A percentile compares a stretch with the other conserved stretches of the same genome.
Conservation (phyloP, 2,113 vertebrate species). For the Promerops cafer region DNA sequence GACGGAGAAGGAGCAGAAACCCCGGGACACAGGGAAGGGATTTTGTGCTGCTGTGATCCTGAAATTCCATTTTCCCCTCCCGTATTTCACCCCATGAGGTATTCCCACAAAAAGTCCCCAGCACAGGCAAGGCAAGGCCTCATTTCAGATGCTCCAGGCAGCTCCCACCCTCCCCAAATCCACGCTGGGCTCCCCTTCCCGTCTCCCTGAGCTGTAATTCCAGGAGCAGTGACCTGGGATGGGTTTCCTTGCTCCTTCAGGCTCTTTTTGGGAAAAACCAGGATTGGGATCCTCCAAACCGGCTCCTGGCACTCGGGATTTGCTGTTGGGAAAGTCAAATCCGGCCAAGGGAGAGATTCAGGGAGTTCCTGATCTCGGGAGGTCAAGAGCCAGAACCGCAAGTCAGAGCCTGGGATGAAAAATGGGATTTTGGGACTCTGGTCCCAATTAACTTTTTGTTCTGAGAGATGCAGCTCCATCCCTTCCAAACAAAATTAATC, state of each 20-base stretch:
- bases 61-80: neutral
- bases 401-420: conserved; percentile 4
- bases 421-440: conserved; percentile 51
- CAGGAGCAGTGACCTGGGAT: neutral
- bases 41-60: neutral
- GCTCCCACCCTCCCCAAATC: neutral
- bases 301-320: neutral
- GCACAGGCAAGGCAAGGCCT: neutral
- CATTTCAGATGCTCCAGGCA: neutral
- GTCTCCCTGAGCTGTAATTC: accelerated
- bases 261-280: neutral
- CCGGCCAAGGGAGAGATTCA: neutral
- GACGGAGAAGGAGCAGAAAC: neutral
- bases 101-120: neutral
- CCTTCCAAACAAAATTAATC: conserved; percentile 41
- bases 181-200: neutral
- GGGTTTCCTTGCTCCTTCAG: neutral
- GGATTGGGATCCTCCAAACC: neutral
- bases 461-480: neutral
- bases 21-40: accelerated
- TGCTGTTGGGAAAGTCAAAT: neutral
- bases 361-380: neutral
- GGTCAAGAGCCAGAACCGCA: neutral
- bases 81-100: accelerated
- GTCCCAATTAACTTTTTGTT: conserved; percentile 56